A percentile compares a stretch with the other conserved stretches of the same genome.
phyloP scores from a whole-genome alignment of 2,888 invertebrate genomes.

The Eudasyphora cyanicolor region DNA sequence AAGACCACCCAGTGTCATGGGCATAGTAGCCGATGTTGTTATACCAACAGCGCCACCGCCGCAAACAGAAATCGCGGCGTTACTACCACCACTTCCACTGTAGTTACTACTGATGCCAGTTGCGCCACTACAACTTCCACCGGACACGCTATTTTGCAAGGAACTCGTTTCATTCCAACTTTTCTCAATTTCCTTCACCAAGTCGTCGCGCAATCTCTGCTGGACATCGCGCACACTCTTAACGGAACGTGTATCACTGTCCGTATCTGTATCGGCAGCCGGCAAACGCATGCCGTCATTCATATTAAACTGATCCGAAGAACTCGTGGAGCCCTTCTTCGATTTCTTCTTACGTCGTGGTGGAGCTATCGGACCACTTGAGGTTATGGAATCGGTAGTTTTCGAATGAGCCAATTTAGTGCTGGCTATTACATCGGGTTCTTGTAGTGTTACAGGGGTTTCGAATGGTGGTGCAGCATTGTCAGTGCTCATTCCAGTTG shows the following conservation, averaged over 20 bases:
- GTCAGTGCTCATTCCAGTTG: conserved; percentile 44
- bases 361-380: conserved; percentile 85
- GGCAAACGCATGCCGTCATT: conserved; percentile 76
- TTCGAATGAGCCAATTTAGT: conserved; percentile 85
- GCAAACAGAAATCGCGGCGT: conserved; percentile 56
- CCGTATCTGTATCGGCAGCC: conserved; percentile 74
- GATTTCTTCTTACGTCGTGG: conserved; percentile 87
- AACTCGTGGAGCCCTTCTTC: conserved; percentile 78
- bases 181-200: conserved; percentile 87
- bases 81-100: conserved; percentile 19
- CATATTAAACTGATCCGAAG: conserved; percentile 78
- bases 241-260: conserved; percentile 76
- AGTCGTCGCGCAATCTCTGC: conserved; percentile 77
- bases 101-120: neutral
- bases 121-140: conserved; percentile 43
- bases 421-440: conserved; percentile 96
- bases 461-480: conserved; percentile 56
- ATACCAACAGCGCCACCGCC: conserved; percentile 64
- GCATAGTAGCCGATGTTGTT: conserved; percentile 52
- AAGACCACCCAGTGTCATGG: conserved; percentile 41
- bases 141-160: conserved; percentile 54
- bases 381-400: conserved; percentile 79
- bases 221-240: conserved; percentile 77
- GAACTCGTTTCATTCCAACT: conserved; percentile 83
- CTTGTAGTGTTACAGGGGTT: conserved; percentile 80